A percentile compares a stretch with the other conserved stretches of the same genome.
Conservation (phyloP, 2,888 invertebrate species). For the Gordius sp. region DNA sequence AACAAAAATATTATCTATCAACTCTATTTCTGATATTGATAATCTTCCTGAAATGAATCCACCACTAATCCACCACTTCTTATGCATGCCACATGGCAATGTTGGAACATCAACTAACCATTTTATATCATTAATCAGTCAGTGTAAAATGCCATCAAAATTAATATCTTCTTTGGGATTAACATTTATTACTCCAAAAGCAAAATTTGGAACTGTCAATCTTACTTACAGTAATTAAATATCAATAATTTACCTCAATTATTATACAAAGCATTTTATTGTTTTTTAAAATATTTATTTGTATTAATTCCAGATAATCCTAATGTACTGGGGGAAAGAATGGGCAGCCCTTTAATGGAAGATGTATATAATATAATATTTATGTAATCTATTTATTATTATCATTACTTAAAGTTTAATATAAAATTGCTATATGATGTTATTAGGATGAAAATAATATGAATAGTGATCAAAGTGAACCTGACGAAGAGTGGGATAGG, state of each 20-base stretch:
- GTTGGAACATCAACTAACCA: conserved; percentile 33
- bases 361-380: too few species aligned
- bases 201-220: not conserved
- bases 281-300: too few species aligned
- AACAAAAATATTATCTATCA: not conserved
- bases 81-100: conserved; percentile 35
- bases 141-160: conserved; percentile 30
- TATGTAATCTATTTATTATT: too few species aligned
- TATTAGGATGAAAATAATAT: not conserved
- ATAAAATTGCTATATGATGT: not conserved
- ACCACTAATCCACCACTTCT: too few species aligned
- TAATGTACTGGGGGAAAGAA: too few species aligned
- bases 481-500: conserved; percentile 34
- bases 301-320: too few species aligned
- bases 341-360: too few species aligned
- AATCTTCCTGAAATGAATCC: conserved; percentile 26
- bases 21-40: not conserved
- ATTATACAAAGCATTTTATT: too few species aligned
- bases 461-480: not conserved
- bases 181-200: conserved; percentile 22
- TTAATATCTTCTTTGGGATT: conserved; percentile 31
- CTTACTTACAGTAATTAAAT: not conserved
- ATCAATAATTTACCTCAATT: too few species aligned
- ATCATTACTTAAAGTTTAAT: too few species aligned
- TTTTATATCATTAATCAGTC: conserved; percentile 31